phyloP scores from a whole-genome alignment of 1,140 invertebrate species.

The Aradophagus sp. region DNA sequence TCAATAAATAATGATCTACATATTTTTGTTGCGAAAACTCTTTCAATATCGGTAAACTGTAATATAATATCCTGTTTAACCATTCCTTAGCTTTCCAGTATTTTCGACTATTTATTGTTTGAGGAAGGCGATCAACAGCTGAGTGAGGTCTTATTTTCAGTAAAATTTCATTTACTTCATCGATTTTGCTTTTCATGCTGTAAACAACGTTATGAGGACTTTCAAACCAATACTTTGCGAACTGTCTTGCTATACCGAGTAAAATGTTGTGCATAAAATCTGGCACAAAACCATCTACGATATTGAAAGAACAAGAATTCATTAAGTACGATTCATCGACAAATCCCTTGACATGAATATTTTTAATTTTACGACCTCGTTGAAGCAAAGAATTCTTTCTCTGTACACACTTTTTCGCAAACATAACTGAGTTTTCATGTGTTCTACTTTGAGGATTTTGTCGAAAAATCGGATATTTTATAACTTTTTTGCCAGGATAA shows the following conservation, averaged over 20 bases:
- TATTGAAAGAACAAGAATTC: conserved; percentile 24
- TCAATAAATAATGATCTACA: conserved; percentile 27
- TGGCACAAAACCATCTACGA: conserved; percentile 36
- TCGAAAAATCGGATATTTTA: neutral
- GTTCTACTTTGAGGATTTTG: neutral
- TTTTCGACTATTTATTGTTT: conserved; percentile 1
- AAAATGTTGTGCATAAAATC: conserved; percentile 28
- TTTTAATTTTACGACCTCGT: neutral
- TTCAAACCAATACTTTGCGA: conserved; percentile 29
- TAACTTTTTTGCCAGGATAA: neutral
- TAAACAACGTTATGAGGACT: conserved; percentile 3
- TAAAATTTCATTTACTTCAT: conserved; percentile 11
- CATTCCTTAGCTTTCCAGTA: conserved; percentile 47
- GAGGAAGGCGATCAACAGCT: conserved; percentile 4
- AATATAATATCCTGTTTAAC: conserved; percentile 28
- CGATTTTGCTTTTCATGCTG: conserved; percentile 9
- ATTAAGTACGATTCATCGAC: conserved; percentile 13
- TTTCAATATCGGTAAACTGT: conserved; percentile 19
- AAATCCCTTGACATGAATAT: conserved; percentile 23
- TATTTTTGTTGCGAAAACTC: conserved; percentile 19
- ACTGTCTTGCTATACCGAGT: conserved; percentile 24
- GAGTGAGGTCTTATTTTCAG: conserved; percentile 11
- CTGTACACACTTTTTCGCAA: conserved; percentile 6
- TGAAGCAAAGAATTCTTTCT: neutral
- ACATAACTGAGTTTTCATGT: neutral